phyloP scores from a whole-genome alignment of 2,888 invertebrate genomes.

The Pyrrhia umbra region DNA sequence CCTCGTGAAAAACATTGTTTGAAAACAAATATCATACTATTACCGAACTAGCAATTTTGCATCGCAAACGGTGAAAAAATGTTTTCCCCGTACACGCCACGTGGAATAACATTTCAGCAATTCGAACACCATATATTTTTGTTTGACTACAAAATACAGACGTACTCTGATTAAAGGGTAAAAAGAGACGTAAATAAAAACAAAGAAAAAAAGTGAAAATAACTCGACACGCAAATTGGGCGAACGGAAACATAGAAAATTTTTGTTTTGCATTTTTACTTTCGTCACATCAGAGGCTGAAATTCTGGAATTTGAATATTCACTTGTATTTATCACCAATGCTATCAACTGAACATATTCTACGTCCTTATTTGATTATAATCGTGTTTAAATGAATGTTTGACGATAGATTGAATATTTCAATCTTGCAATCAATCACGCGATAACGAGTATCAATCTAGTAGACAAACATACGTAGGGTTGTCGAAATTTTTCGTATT shows the following conservation, averaged over 20 bases:
- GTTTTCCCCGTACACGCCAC: constrained; percentile 5
- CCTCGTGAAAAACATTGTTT: too few species aligned
- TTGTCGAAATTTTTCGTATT: background rate
- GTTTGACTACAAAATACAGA: constrained; percentile 62
- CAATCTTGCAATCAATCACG: constrained; percentile 48
- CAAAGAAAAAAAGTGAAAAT: constrained; percentile 50
- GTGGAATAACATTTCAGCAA: constrained; percentile 41
- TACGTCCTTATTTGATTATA: too few species aligned
- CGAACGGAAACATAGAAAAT: constrained; percentile 26
- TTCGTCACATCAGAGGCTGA: background rate
- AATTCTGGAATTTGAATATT: too few species aligned
- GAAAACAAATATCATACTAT: constrained; percentile 40
- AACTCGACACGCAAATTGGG: constrained; percentile 56
- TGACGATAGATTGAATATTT: constrained; percentile 41
- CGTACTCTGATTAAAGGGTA: constrained; percentile 65
- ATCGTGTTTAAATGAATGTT: constrained; percentile 24
- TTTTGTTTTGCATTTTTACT: constrained; percentile 6
- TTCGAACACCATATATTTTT: constrained; percentile 35
- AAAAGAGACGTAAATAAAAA: constrained; percentile 55
- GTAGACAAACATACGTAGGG: constrained; percentile 36
- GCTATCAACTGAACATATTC: too few species aligned
- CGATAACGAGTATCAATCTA: constrained; percentile 41
- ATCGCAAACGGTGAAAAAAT: constrained; percentile 38
- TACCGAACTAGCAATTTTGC: constrained; percentile 29
- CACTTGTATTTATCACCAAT: too few species aligned